Evolutionary conservation across 2,113 vertebrate species (phyloP).

Genomic region (Coracopsis vasa): DNA sequence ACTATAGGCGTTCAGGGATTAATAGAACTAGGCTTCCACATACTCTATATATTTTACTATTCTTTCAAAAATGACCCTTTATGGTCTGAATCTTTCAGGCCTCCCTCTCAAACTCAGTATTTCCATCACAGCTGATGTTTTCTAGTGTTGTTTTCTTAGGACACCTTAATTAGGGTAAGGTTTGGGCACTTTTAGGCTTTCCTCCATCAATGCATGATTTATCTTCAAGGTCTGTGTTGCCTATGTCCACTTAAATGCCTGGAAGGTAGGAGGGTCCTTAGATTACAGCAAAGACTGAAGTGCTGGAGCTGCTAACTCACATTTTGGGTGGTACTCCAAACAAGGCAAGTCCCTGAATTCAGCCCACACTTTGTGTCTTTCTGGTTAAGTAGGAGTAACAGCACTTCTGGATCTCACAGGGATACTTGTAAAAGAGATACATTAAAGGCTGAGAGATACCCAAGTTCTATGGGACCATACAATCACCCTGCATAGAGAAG

Average conservation of each 20-base stretch:
- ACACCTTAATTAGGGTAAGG: not conserved
- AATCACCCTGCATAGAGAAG: not conserved
- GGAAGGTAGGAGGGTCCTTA: not conserved
- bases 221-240: not conserved
- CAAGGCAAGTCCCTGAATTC: not conserved
- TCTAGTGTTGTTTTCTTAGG: not conserved
- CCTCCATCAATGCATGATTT: not conserved
- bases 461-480: not conserved
- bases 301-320: not conserved
- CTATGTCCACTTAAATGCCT: not conserved
- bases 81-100: not conserved
- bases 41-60: not conserved
- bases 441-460: not conserved
- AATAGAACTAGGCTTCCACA: not conserved
- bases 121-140: not conserved
- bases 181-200: not conserved
- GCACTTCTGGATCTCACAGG: not conserved
- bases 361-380: not conserved
- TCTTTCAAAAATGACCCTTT: not conserved
- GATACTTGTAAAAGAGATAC: not conserved
- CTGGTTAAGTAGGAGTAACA: not conserved
- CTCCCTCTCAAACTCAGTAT: not conserved
- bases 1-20: not conserved
- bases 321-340: not conserved
- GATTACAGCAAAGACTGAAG: not conserved